A percentile compares a stretch with the other conserved stretches of the same genome.
phyloP scores from a whole-genome alignment of 2,797 vertebrate species.

The Trachurus trachurus region DNA sequence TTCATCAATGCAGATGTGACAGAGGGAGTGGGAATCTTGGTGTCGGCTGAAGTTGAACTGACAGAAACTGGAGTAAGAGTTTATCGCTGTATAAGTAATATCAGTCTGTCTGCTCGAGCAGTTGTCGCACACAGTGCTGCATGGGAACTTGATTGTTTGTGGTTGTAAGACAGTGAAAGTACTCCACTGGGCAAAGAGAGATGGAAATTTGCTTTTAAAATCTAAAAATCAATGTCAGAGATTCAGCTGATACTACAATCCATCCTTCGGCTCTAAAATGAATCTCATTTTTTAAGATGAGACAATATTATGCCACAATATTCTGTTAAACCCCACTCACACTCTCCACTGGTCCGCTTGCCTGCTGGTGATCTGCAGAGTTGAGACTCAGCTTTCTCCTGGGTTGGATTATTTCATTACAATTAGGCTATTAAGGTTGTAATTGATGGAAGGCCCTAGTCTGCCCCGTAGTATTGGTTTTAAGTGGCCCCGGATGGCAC shows the following conservation, averaged over 20 bases:
- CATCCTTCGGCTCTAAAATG: not conserved
- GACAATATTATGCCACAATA: not conserved
- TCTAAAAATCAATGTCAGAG: not conserved
- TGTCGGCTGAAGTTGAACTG: not conserved
- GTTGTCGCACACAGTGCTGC: not conserved
- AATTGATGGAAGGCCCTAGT: conserved; percentile 81
- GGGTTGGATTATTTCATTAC: conserved; percentile 83
- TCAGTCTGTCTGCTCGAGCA: not conserved
- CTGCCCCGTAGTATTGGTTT: conserved; percentile 76
- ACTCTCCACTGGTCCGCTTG: conserved; percentile 44
- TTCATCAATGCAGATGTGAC: not conserved
- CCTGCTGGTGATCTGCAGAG: conserved; percentile 55
- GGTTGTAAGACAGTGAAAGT: not conserved
- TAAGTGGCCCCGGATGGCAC: conserved; percentile 79
- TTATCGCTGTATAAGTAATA: not conserved
- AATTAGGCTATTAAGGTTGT: conserved; percentile 80
- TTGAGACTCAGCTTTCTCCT: conserved; percentile 73
- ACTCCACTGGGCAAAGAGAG: not conserved
- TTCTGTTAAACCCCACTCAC: not conserved
- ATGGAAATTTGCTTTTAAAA: not conserved
- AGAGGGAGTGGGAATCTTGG: not conserved
- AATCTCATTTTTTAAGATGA: not conserved
- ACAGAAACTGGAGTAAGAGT: not conserved
- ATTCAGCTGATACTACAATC: not conserved
- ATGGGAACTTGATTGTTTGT: not conserved